Conservation (phyloP, 2,888 invertebrate species). For the Congeria kusceri region DNA sequence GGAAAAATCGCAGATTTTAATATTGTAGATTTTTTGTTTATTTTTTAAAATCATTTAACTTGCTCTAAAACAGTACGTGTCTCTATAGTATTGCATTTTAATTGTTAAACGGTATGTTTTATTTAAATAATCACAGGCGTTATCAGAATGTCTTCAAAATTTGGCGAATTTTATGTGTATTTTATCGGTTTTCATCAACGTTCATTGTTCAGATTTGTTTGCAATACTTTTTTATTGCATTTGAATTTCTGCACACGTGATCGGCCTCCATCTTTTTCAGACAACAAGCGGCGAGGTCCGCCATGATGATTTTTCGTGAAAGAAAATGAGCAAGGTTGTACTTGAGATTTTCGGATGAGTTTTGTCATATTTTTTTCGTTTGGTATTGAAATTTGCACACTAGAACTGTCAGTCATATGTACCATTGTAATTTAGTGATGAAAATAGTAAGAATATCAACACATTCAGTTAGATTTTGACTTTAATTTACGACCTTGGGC, state of each 20-base stretch:
- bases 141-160: background rate
- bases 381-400: background rate
- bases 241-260: conserved; percentile 69
- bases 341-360: conserved; percentile 30
- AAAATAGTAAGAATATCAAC: background rate
- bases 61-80: background rate
- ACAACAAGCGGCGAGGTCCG: conserved; percentile 68
- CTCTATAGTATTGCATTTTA: background rate
- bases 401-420: background rate
- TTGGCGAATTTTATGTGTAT: background rate
- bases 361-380: background rate
- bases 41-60: background rate
- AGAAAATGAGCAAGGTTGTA: conserved; percentile 77
- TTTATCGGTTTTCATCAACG: background rate
- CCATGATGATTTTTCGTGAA: conserved; percentile 70
- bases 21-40: conserved; percentile 2
- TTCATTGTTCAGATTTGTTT: background rate
- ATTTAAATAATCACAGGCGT: background rate
- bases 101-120: background rate
- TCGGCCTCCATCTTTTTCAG: conserved; percentile 73
- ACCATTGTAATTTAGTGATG: background rate
- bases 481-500: conserved; percentile 41
- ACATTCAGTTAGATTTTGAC: background rate
- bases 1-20: background rate
- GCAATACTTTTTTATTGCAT: conserved; percentile 42